phyloP scores from a whole-genome alignment of 2,797 vertebrate genomes.

The Cyclura pinguis region DNA sequence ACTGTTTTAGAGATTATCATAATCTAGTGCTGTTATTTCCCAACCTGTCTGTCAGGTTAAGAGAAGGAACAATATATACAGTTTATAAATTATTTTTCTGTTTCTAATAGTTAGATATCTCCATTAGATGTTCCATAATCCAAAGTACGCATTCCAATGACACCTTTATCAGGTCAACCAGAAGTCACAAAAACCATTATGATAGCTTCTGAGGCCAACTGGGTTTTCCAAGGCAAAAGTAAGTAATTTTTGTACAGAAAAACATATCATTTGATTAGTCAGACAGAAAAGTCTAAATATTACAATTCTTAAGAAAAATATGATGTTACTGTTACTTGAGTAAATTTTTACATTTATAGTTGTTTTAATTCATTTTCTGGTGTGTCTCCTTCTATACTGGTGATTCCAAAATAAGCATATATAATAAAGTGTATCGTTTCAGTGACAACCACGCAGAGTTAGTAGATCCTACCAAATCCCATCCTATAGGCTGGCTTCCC shows the following conservation, averaged over 20 bases:
- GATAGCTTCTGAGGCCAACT: too few species aligned
- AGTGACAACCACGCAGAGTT: not conserved
- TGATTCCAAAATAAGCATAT: not conserved
- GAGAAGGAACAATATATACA: too few species aligned
- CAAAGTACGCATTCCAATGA: too few species aligned
- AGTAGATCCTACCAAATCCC: not conserved
- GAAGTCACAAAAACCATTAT: too few species aligned
- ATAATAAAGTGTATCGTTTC: not conserved
- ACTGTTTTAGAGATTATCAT: too few species aligned
- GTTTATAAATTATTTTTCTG: not conserved
- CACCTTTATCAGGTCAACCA: too few species aligned
- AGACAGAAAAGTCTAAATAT: not conserved
- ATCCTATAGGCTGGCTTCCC: not conserved
- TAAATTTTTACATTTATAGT: not conserved
- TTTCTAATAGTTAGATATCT: not conserved
- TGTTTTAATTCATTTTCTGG: not conserved
- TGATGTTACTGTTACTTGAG: not conserved
- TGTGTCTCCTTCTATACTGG: not conserved
- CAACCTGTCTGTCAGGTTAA: too few species aligned
- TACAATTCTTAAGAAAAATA: not conserved
- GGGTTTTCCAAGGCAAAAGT: too few species aligned
- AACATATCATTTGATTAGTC: too few species aligned
- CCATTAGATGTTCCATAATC: too few species aligned
- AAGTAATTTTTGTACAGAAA: too few species aligned
- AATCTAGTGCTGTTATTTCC: too few species aligned